A percentile compares a stretch with the other conserved stretches of the same genome.
Evolutionary conservation across 2,888 invertebrate genomes (phyloP).

Genomic region (Apodemia duryi): DNA sequence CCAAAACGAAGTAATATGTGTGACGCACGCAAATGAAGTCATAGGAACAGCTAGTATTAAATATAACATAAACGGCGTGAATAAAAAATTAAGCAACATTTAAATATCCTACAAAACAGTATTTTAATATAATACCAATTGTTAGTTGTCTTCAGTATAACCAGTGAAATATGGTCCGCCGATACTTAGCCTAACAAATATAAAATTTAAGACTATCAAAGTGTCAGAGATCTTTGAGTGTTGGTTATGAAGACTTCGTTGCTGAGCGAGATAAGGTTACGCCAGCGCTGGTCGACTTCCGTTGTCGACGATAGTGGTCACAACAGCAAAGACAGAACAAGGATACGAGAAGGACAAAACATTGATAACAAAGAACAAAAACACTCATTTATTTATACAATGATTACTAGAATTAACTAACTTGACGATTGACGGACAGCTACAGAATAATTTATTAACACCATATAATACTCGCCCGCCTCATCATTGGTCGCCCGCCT

Average conservation of each 20-base stretch:
- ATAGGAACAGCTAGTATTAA: no score
- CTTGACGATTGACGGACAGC: no score
- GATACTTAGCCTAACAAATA: conserved; percentile 45
- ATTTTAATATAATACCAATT: conserved; percentile 36
- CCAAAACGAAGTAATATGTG: no score
- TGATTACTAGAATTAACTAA: not conserved
- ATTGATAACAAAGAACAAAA: conserved; percentile 33
- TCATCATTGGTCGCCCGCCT: no score
- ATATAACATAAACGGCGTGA: not conserved
- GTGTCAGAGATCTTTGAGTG: conserved; percentile 44
- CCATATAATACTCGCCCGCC: no score
- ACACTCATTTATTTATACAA: conserved; percentile 18
- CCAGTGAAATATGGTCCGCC: conserved; percentile 43
- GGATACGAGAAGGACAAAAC: conserved; percentile 40
- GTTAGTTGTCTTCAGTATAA: conserved; percentile 35
- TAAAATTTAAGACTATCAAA: conserved; percentile 38
- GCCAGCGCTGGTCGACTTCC: conserved; percentile 45
- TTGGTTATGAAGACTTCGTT: conserved; percentile 50
- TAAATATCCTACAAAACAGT: conserved; percentile 26
- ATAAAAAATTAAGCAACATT: not conserved
- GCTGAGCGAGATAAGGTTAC: conserved; percentile 51
- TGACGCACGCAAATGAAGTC: no score
- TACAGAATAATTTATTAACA: no score
- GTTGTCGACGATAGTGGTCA: conserved; percentile 39
- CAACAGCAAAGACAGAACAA: conserved; percentile 37